Evolutionary conservation across 2,888 invertebrate genomes (phyloP), one percentile per base, ranked within the genome.

Genomic region (Pediacus dermestoides): DNA sequence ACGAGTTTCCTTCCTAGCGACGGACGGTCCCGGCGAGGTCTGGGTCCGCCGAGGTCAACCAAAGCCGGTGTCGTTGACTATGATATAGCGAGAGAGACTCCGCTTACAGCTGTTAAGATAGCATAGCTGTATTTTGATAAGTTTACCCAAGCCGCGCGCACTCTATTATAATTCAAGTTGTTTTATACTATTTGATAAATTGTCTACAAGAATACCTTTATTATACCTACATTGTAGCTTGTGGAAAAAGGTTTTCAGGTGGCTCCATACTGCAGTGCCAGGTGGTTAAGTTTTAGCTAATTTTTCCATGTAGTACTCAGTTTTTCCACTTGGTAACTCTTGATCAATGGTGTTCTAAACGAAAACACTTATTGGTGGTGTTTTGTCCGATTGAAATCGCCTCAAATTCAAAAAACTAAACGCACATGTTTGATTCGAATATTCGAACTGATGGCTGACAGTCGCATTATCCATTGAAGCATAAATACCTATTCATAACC

Each of bases 1-100:
- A 50, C 52, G 50, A 47, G 52, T 52, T 50, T 52, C 52, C 52
- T 48, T 52, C 52, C 50, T 50, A 47, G 42, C 37, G 34, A 39
- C 39, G 34, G 44, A 41, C 44, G 44, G 38, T 33, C 31, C 41
- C 38, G 38, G 30, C 41, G 41, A 38, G 41, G 34, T 36, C 37
- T 31, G 46, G 43, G 50, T 42, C 44, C 42, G 12, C 31, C 43
- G 46, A 47, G 47, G 48, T 49, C 49, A 48, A 35, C 36, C 33
- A 40, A 39, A 42, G 44, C 42, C 39, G 32, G 42, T 48, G 50
- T 44, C 46, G 45, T 48, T 43, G 45, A 39, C 46, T 48, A 50
- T 48, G 46, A 48, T 48, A 44, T 34, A 44, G 34, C 40, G 44
- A 31, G 30, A 27, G 34, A 32, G 30, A 28, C 30, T 47, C 32